Base-by-base conservation (phyloP, 1,140 invertebrate genomes). In the Eueides isabella region DNA sequence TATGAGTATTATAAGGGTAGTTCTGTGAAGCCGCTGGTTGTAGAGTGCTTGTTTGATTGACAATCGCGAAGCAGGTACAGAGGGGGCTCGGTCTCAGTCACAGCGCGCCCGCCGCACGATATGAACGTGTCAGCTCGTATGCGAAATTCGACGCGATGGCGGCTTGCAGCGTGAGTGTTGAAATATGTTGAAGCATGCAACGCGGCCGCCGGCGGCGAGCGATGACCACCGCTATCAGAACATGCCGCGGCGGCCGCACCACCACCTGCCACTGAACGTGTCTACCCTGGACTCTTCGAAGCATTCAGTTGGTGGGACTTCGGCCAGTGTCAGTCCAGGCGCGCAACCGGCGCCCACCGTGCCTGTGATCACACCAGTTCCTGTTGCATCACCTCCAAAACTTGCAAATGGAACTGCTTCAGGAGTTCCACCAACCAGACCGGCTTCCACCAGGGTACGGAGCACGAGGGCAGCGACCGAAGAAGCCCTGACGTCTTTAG, bases 401-500 rank as follows among this genome's bases (percentile, higher is more conserved):
- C 80, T 91, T 7, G 87, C 85, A 74, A 85, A 91, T 78, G 85
- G 93, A 71, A 83, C 91, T 85, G 95, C 94, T 71, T 93, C 93
- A 41, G 95, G 94, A 67, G 93, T 93, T 87, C 94, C 92, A 38
- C 83, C 79, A 16, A 89, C 93, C 5, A 90, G 80, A 19, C 81
- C 85, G 14, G 41, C 71, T 2, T 29, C 75, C 6, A 41, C 76
- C 14, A 94, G 93, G 85, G 87, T 88, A 72, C 84, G 93, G 63
- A 94, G 94, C 79, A 92, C 93, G 69, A 84, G 94, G 72, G 93
- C 95, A 6, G 96, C 96, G 0, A 95, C 96, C 11, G 96, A 96
- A 80, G 97, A 98, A 89, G 97, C 97, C 85, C 90, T 98, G n/a
- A 96, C 97, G 4, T 98, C 97, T 30, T 92, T 98, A 38, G 97